Evolutionary conservation across 2,113 vertebrate species (phyloP).

Genomic region (Columbina picui): DNA sequence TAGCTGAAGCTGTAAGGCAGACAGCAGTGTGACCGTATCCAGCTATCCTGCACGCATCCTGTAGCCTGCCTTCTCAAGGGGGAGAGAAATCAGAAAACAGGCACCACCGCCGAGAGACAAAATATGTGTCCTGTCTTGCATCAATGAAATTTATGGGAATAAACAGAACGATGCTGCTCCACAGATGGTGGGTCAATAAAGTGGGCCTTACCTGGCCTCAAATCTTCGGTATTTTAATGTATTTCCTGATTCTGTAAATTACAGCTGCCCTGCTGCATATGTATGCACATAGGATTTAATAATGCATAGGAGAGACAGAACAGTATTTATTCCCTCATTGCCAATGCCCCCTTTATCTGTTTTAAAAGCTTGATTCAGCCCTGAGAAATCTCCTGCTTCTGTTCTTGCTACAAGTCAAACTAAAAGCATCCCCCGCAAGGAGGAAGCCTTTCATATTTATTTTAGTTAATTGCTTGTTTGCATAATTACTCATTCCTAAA

Average conservation of each 20-base stretch:
- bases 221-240: slow-evolving; percentile 11
- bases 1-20: background rate
- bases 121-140: background rate
- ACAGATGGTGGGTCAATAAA: slow-evolving; percentile 11
- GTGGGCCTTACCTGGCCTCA: background rate
- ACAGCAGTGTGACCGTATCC: background rate
- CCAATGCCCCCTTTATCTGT: background rate
- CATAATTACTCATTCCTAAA: slow-evolving; percentile 50
- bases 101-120: background rate
- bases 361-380: slow-evolving; percentile 24
- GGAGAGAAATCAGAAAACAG: background rate
- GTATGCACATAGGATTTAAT: background rate
- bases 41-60: background rate
- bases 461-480: slow-evolving; percentile 60
- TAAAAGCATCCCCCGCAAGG: background rate
- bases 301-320: background rate
- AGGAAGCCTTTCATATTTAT: slow-evolving; percentile 32
- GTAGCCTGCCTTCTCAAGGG: background rate
- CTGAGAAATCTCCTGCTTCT: slow-evolving; percentile 3
- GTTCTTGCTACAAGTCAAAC: background rate
- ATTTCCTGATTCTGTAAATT: slow-evolving; percentile 43
- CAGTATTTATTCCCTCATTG: background rate
- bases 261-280: slow-evolving; percentile 4
- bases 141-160: slow-evolving; percentile 8
- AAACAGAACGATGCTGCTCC: background rate